phyloP scores from a whole-genome alignment of 1,140 invertebrate species.

The Tetramorium parvispinum region DNA sequence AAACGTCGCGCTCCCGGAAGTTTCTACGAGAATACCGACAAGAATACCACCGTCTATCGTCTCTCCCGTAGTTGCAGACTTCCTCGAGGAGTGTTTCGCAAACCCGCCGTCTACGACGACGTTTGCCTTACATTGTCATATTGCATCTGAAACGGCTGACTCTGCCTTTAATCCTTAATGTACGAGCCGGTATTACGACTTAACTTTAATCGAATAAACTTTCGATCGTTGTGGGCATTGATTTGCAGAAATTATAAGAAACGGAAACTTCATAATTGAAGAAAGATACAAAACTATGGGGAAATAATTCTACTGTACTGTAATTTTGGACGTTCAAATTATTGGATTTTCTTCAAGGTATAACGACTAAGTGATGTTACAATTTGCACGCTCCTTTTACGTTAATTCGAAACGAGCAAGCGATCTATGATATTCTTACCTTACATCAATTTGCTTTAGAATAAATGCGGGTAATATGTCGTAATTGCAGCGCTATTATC shows the following conservation, averaged over 20 bases:
- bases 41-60: constrained; percentile 62
- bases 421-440: not conserved
- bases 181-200: not conserved
- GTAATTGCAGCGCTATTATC: not conserved
- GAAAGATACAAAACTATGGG: not conserved
- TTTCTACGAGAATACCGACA: constrained; percentile 51
- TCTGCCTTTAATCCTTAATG: constrained; percentile 63
- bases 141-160: constrained; percentile 50
- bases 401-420: not conserved
- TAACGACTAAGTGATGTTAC: not conserved
- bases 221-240: constrained; percentile 7
- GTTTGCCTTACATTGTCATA: constrained; percentile 70
- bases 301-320: not conserved
- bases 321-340: not conserved
- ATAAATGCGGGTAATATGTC: not conserved
- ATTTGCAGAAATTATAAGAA: constrained; percentile 11
- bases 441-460: not conserved
- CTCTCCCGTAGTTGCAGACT: constrained; percentile 53
- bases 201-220: constrained; percentile 58
- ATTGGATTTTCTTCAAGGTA: not conserved
- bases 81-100: constrained; percentile 63
- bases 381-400: not conserved
- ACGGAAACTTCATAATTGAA: not conserved
- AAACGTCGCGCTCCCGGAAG: constrained; percentile 65
- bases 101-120: constrained; percentile 48